Evolutionary conservation across 1,140 invertebrate genomes (phyloP).

Genomic region (Drosophila sp.): DNA sequence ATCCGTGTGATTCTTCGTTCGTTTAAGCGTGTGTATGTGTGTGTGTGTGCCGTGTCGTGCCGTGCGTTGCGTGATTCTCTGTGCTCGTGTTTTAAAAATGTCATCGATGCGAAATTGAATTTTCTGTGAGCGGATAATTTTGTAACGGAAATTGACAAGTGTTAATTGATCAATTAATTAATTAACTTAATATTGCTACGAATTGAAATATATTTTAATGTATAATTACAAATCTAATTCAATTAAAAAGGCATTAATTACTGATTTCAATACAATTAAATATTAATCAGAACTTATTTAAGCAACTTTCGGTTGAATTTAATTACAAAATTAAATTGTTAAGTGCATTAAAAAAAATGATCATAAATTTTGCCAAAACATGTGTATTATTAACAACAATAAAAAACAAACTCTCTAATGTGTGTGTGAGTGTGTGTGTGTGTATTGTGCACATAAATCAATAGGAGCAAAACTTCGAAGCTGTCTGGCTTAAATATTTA

Average conservation of each 20-base stretch:
- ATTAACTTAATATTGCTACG: slow-evolving; percentile 9
- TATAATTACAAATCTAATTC: slow-evolving; percentile 7
- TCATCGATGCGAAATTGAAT: slow-evolving; percentile 4
- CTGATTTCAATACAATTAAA: background rate
- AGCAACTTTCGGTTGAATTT: too few species aligned
- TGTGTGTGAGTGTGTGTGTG: background rate
- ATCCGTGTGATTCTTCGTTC: slow-evolving; percentile 20
- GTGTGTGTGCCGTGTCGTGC: slow-evolving; percentile 4
- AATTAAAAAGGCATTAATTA: slow-evolving; percentile 9
- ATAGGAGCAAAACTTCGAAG: slow-evolving; percentile 56
- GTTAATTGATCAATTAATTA: slow-evolving; percentile 23
- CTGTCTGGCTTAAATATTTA: slow-evolving; percentile 72
- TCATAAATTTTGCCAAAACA: slow-evolving; percentile 38
- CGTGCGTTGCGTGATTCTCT: background rate
- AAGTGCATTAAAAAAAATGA: slow-evolving; percentile 17
- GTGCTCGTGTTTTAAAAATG: background rate
- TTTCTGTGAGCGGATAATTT: slow-evolving; percentile 6
- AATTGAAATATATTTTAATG: slow-evolving; percentile 1
- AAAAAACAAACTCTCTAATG: background rate
- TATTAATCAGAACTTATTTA: background rate
- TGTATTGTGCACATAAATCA: slow-evolving; percentile 63
- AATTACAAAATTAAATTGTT: slow-evolving; percentile 27
- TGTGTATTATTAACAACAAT: slow-evolving; percentile 26
- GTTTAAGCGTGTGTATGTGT: slow-evolving; percentile 25
- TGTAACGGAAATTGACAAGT: slow-evolving; percentile 18